Evolutionary conservation across 2,888 invertebrate species (phyloP), one percentile per base, ranked within the genome.

Genomic region (Podabrus alpinus): DNA sequence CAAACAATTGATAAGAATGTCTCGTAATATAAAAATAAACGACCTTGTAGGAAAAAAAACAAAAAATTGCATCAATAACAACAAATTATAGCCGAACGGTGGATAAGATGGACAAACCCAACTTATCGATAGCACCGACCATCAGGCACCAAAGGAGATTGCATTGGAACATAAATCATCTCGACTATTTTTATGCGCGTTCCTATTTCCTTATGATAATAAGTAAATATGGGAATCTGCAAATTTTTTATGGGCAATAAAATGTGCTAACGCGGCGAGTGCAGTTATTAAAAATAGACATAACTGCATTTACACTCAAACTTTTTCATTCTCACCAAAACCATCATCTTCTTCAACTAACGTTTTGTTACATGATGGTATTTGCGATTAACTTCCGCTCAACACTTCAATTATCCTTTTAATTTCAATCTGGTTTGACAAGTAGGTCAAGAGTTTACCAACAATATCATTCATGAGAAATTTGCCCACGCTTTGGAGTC

Each of bases 21-120:
- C 67, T 66, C 59, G n/a, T n/a, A 25, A 59, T 71, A 70, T 71
- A 70, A 74, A 68, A 70, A 71, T 74, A 73, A 66, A 71, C 74
- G 74, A 74, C 74, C 74, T 74, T 74, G 74, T 61, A 69, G 16
- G 24, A 71, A 72, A 66, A 69, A 19, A 69, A 21, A 59, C 25
- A 25, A 66, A 69, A 66, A 69, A 69, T 45, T 45, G n/a, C 45
- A 45, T 45, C 45, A 45, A 45, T n/a, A n/a, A n/a, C n/a, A 24
- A 2, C 9, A 29, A 1, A 29, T 4, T 29, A 4, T 29, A 13
- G 29, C 13, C 29, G 29, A 13, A 25, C 24, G 9, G 24, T 24
- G 25, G 25, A 25, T 25, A 25, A 13, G 13, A 10, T 29, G 13
- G 29, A 29, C 29, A 29, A 45, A 62, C 16, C 19, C 17, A 62